These are phyloP conservation scores for Syrista parreyssii DNA, from an alignment of 2,888 invertebrate genomes.

Conservation along the genomic window DNA sequence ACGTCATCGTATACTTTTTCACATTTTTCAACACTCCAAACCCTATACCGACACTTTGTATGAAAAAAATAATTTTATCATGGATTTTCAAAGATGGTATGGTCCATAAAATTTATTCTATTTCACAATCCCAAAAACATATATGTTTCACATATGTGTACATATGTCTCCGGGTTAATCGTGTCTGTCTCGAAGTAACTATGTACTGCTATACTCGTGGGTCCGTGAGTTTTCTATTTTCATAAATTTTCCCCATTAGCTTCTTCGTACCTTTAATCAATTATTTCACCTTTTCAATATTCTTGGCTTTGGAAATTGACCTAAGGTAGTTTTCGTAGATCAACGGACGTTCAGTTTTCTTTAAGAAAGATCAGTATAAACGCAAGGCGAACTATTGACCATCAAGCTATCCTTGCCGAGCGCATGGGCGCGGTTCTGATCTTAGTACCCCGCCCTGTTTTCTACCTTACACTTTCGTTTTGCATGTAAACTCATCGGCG, in stretches of 20 bases:
- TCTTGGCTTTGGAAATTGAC: neutral
- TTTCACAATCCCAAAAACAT: neutral
- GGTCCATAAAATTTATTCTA: neutral
- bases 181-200: neutral
- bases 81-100: neutral
- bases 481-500: neutral
- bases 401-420: slow-evolving; percentile 29
- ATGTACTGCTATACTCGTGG: neutral
- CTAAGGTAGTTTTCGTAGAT: neutral
- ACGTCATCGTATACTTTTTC: neutral
- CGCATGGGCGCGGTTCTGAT: slow-evolving; percentile 42
- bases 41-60: neutral
- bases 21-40: neutral
- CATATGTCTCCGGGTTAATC: neutral
- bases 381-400: slow-evolving; percentile 22
- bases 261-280: neutral
- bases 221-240: neutral
- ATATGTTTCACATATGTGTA: neutral
- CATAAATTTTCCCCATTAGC: neutral
- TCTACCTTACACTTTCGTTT: neutral
- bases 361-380: neutral
- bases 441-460: slow-evolving; percentile 11
- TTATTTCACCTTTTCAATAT: neutral
- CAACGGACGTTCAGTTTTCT: neutral
- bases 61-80: neutral